Evolutionary conservation across 2,797 vertebrate species (phyloP).

Genomic region (Manis pentadactyla): DNA sequence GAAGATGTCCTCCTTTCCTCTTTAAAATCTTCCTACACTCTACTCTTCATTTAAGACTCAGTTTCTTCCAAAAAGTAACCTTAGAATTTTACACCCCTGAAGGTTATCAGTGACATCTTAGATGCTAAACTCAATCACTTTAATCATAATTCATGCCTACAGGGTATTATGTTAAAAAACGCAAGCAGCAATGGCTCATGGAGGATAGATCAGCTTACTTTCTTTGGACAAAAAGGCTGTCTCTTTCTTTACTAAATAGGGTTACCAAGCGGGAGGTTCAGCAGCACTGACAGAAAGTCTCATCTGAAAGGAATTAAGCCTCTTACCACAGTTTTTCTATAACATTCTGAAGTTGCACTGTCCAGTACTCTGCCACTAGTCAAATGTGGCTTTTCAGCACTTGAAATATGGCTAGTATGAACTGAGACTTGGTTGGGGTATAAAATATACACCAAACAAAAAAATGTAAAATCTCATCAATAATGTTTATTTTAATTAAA

Average conservation of each 20-base stretch:
- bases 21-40: slow-evolving; percentile 7
- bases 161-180: neutral
- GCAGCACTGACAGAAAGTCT: neutral
- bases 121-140: neutral
- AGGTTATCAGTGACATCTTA: neutral
- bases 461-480: neutral
- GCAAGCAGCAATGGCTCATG: neutral
- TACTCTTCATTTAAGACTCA: neutral
- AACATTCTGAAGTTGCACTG: neutral
- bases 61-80: slow-evolving; percentile 25
- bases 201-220: slow-evolving; percentile 1
- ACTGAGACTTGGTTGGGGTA: neutral
- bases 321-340: neutral
- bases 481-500: neutral
- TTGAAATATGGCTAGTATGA: neutral
- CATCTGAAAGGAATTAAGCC: neutral
- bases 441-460: neutral
- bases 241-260: neutral
- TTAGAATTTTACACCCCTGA: neutral
- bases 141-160: neutral
- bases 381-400: neutral
- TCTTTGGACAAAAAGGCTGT: neutral
- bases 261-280: neutral
- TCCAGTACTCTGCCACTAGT: too few species aligned
- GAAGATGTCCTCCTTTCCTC: neutral